Percentiles rank a stretch among this genome's conserved stretches.
phyloP scores from a whole-genome alignment of 1,140 invertebrate genomes.

The Lysiphlebus fabarum region DNA sequence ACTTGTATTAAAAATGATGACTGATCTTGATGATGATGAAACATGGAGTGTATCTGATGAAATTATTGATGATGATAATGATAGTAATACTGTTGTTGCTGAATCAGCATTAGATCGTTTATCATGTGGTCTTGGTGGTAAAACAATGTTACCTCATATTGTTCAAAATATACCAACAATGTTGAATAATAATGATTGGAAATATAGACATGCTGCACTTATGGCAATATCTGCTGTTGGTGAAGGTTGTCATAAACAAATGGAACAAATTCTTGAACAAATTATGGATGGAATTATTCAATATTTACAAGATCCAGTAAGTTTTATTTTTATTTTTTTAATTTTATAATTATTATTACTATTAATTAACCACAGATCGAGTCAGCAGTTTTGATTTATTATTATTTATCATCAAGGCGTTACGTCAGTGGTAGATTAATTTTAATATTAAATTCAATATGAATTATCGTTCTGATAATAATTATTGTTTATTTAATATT shows the following conservation, averaged over 20 bases:
- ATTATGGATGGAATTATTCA: constrained; percentile 88
- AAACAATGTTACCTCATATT: constrained; percentile 88
- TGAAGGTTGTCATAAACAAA: constrained; percentile 97
- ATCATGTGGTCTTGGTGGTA: constrained; percentile 93
- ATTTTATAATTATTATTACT: constrained; percentile 9
- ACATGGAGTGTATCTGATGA: constrained; percentile 70
- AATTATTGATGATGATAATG: constrained; percentile 70
- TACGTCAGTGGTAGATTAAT: constrained; percentile 44
- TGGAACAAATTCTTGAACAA: constrained; percentile 88
- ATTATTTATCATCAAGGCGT: constrained; percentile 33
- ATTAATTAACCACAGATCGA: constrained; percentile 34
- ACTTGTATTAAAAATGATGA: constrained; percentile 91
- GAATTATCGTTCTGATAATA: constrained; percentile 40
- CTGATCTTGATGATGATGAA: constrained; percentile 90
- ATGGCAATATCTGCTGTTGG: constrained; percentile 98
- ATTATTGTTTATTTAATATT: too few relatives aligned
- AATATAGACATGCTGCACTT: constrained; percentile 87
- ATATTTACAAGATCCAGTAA: constrained; percentile 82
- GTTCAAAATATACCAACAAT: constrained; percentile 81
- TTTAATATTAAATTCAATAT: constrained; percentile 27
- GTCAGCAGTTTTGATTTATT: constrained; percentile 35
- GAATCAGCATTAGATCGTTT: constrained; percentile 95
- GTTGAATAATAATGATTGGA: constrained; percentile 82
- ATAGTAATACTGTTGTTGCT: constrained; percentile 89
- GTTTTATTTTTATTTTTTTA: constrained; percentile 33